Base-by-base conservation (phyloP, 2,888 invertebrate species). In the Drosophila melanosoma region DNA sequence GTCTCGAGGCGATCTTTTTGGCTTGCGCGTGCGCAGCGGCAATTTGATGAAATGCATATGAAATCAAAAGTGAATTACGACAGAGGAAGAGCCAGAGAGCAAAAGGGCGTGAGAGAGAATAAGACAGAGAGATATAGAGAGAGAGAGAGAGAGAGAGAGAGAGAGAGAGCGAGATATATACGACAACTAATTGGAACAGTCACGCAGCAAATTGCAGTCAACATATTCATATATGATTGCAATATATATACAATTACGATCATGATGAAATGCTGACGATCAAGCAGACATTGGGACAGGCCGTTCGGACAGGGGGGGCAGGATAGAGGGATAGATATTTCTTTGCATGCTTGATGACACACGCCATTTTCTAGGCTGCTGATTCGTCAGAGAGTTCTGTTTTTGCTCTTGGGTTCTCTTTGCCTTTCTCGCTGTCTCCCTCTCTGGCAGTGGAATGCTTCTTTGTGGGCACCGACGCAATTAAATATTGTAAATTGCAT, bases 41-140 rank as follows among this genome's bases (percentile, higher is more conserved):
- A 91, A 91, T 90, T 91, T 90, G 87, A 90, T 87, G 83, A 87
- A 87, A 90, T 88, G 80, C 82, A 86, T 88, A 83, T 89, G 89
- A 88, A 88, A 88, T 90, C 87, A 88, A 88, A 88, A 88, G 87
- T 88, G 90, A 88, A 89, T 88, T 87, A 88, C 86, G 79, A 79
- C 74, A 69, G 56, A 54, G 53, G 29, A 6, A 23, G 38, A 38
- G 7, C n/a, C n/a, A 59, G 38, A 26, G 40, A 64, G 33, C 45
- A 54, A 42, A 53, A 45, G 6, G 7, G 42, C 58, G 32, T 20
- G 45, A 36, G 58, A 60, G 61, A 66, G 57, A 40, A 42, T 3
- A 23, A 61, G 32, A 23, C 35, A 29, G 58, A 58, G 61, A 68
- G 61, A 40, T 42, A 42, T 20, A 59, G 26, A n/a, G 48, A 12